Conservation (phyloP, 2,797 vertebrate species). For the Heliangelus exortis region DNA sequence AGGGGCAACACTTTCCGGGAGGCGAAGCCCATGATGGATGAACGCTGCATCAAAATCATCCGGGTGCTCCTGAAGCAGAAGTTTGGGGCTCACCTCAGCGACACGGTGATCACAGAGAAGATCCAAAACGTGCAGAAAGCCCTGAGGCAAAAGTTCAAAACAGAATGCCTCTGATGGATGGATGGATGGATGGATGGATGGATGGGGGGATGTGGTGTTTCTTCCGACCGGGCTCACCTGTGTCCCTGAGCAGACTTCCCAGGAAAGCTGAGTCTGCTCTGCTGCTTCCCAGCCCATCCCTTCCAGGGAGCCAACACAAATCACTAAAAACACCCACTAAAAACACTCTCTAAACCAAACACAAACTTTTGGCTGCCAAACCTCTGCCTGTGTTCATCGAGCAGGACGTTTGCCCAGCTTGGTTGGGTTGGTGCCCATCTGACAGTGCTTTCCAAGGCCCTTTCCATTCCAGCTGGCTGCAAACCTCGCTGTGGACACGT, state of each 20-base stretch:
- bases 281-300: not conserved
- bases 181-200: rapidly evolving
- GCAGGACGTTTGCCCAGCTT: not conserved
- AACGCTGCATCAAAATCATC: constrained; percentile 70
- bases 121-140: constrained; percentile 74
- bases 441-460: not conserved
- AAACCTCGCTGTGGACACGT: not conserved
- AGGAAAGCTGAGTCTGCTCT: not conserved
- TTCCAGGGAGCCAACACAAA: not conserved
- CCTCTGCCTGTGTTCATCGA: not conserved
- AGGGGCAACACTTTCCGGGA: constrained; percentile 71
- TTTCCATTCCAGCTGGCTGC: not conserved
- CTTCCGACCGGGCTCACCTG: rapidly evolving
- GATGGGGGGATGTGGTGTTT: rapidly evolving
- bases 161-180: constrained; percentile 9
- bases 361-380: not conserved
- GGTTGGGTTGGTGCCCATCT: not conserved
- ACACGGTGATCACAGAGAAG: constrained; percentile 72
- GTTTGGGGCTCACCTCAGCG: constrained; percentile 68
- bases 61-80: constrained; percentile 68
- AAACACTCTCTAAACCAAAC: rapidly evolving
- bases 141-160: constrained; percentile 71
- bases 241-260: not conserved
- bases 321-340: not conserved
- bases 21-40: constrained; percentile 71